Percentiles rank a stretch among this genome's conserved stretches.
phyloP scores from a whole-genome alignment of 64 coral and sea anemone species.

The Platygyra sinensis region DNA sequence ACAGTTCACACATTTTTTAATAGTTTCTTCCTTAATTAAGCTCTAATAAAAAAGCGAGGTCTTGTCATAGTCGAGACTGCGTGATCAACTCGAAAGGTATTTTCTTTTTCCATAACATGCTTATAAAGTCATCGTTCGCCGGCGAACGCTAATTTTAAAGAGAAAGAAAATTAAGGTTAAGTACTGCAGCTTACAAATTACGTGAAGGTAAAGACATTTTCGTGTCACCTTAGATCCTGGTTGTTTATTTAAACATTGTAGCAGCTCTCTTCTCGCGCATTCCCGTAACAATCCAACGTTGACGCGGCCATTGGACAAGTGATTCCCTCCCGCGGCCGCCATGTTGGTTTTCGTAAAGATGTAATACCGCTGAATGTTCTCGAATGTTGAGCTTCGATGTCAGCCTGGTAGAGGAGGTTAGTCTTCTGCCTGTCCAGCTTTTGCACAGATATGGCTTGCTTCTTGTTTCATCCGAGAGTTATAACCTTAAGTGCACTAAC shows the following conservation, averaged over 20 bases:
- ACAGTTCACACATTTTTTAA: no score
- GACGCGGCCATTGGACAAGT: conserved; percentile 89
- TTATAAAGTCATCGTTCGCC: no score
- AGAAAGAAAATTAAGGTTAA: no score
- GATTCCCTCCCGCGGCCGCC: conserved; percentile 77
- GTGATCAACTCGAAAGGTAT: no score
- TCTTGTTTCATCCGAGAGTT: not conserved
- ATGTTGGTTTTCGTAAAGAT: conserved; percentile 68
- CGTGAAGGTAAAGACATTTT: not conserved
- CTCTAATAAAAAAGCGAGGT: no score
- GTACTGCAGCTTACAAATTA: no score
- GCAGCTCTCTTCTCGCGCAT: conserved; percentile 85
- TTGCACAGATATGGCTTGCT: not conserved
- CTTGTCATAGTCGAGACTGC: no score
- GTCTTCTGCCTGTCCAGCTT: no score
- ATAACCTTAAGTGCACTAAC: not conserved
- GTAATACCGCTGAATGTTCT: not conserved
- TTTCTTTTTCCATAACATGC: no score
- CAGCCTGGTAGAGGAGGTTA: no score
- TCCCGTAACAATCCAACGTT: conserved; percentile 96
- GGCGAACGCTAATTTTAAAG: no score
- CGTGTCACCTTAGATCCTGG: conserved; percentile 88
- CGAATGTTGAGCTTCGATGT: not conserved
- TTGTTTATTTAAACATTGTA: conserved; percentile 94
- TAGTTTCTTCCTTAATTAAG: no score